A percentile compares a stretch with the other conserved stretches of the same genome.
Evolutionary conservation across 2,888 invertebrate genomes (phyloP).

Genomic region (Apamea anceps): DNA sequence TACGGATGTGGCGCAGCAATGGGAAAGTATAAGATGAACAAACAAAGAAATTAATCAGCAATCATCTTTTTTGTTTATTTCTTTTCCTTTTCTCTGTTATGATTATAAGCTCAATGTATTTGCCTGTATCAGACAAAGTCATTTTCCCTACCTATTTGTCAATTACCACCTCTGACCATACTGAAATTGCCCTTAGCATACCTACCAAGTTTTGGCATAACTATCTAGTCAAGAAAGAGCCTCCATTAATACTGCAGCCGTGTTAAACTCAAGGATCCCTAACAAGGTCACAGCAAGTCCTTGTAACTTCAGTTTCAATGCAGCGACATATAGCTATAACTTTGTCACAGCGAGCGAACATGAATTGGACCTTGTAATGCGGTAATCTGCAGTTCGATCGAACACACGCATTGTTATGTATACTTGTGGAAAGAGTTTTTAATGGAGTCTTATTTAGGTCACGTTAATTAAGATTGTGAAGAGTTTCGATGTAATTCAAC

Average conservation of each 20-base stretch:
- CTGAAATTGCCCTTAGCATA: neutral
- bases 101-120: neutral
- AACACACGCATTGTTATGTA: conserved; percentile 30
- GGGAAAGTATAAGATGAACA: neutral
- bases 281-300: conserved; percentile 11
- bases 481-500: neutral
- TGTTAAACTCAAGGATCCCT: neutral
- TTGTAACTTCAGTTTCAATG: conserved; percentile 4
- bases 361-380: conserved; percentile 36
- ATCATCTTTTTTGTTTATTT: neutral
- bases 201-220: neutral
- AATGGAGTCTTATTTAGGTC: conserved; percentile 29
- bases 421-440: conserved; percentile 16
- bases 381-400: conserved; percentile 37
- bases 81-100: neutral
- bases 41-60: neutral
- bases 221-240: neutral
- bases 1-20: neutral
- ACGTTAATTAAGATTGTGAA: neutral
- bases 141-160: neutral
- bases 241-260: neutral
- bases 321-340: neutral
- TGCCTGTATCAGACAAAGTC: neutral
- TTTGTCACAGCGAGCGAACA: neutral
- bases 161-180: neutral